Base-by-base conservation (phyloP, 2,797 vertebrate genomes). In the Smutsia gigantea region DNA sequence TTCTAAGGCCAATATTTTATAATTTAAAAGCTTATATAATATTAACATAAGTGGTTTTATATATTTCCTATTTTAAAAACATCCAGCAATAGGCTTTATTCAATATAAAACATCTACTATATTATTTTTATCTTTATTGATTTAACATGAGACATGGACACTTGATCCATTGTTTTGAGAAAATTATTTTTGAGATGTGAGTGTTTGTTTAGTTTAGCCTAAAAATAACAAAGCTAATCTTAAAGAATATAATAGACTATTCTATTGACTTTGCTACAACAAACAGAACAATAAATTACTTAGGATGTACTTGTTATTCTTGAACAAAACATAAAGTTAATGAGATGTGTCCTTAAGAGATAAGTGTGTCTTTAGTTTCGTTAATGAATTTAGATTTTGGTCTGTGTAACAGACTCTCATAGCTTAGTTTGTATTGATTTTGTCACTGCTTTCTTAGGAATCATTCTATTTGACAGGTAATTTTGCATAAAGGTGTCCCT, bases 131-230 rank as follows among this genome's bases (percentile, higher is more conserved):
- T 84, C 77, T 90, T 88, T 95, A 92, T 46, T 93, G 68, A 86
- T 93, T 39, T 71, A 89, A 83, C 46, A 61, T 21, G n/a, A 88
- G 68, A 79, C 94, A 96, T 61, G 68, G 90, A 84, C 82, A 77
- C 39, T 89, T 96, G 85, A 96, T 96, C 93, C 66, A 96, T 92
- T 97, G 96, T 95, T 97, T 95, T 96, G 77, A 71, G 92, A 93
- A 94, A 97, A 97, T 93, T 68, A 94, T 97, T 97, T 97, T 95
- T 92, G 49, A 94, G 92, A 97, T 96, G 90, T 83, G 68, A 85
- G 87, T 96, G 61, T 51, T 95, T 95, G 21, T 97, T 97, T 97
- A 97, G 87, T 85, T 98, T 97, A 97, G 95, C 93, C 75, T 98
- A 97, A 98, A 98, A 97, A 97, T 96, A 97, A 86, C 31, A 89